Conservation (phyloP, 2,888 invertebrate species). For the Polyploca ridens region DNA sequence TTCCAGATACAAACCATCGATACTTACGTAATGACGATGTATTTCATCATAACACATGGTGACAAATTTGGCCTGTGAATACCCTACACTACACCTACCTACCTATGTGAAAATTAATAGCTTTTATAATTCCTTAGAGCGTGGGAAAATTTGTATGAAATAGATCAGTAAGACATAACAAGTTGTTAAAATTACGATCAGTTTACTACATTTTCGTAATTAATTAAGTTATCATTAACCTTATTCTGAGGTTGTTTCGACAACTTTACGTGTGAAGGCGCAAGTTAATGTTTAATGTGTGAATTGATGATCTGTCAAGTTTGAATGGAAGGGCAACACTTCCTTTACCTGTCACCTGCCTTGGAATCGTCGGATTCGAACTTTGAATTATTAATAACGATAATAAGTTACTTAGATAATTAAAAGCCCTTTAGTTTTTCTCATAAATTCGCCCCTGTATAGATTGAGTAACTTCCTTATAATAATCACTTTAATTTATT, state of each 20-base stretch:
- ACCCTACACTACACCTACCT: no score
- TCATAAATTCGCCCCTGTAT: no score
- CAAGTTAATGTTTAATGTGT: background rate
- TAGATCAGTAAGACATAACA: background rate
- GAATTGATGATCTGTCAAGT: background rate
- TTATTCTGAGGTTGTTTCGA: background rate
- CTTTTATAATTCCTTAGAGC: background rate
- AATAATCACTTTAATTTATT: no score
- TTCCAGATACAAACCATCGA: slow-evolving; percentile 8
- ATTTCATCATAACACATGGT: slow-evolving; percentile 9
- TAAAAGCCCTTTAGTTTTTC: no score
- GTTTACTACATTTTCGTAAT: slow-evolving; percentile 2
- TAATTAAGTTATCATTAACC: background rate
- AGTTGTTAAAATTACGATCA: background rate
- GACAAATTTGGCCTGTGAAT: slow-evolving; percentile 10
- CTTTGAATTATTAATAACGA: background rate
- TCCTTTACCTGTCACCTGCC: background rate
- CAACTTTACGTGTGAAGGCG: background rate
- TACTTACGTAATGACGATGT: slow-evolving; percentile 1
- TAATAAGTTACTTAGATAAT: no score
- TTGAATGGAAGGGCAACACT: background rate
- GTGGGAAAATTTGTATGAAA: background rate
- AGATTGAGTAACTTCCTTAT: no score
- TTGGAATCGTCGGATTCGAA: background rate
- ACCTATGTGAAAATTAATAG: background rate